These are phyloP conservation scores for Hystrix cristata DNA, from an alignment of 2,113 vertebrate genomes.

Conservation along the genomic window DNA sequence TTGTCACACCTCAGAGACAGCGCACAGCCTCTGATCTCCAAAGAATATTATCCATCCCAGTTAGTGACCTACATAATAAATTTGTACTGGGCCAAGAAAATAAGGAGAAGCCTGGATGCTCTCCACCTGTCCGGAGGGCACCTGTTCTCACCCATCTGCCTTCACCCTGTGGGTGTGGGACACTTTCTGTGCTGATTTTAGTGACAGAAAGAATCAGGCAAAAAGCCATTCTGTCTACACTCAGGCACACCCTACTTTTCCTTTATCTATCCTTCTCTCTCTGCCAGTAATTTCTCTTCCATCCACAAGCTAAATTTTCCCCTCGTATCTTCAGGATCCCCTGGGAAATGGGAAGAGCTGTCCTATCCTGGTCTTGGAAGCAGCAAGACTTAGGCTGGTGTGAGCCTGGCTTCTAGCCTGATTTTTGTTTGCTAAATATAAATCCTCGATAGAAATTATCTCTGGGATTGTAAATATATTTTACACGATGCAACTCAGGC, in stretches of 20 bases:
- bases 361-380: not conserved
- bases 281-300: not conserved
- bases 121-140: not conserved
- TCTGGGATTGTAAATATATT: slow-evolving; percentile 16
- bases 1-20: not conserved
- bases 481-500: not conserved
- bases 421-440: not conserved
- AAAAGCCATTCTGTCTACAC: too few species aligned
- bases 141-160: not conserved
- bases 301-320: not conserved
- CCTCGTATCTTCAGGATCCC: not conserved
- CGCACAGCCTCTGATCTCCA: not conserved
- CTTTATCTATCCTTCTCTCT: not conserved
- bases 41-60: slow-evolving; percentile 27
- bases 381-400: not conserved
- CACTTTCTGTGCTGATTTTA: too few species aligned
- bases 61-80: slow-evolving; percentile 29
- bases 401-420: not conserved
- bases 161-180: fast-evolving
- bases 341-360: not conserved
- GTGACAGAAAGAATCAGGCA: not conserved
- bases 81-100: not conserved
- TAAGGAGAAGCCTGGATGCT: not conserved
- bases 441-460: not conserved
- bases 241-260: not conserved